Evolutionary conservation across 1,140 invertebrate species (phyloP).

Genomic region (Dinothrombium tinctorium): DNA sequence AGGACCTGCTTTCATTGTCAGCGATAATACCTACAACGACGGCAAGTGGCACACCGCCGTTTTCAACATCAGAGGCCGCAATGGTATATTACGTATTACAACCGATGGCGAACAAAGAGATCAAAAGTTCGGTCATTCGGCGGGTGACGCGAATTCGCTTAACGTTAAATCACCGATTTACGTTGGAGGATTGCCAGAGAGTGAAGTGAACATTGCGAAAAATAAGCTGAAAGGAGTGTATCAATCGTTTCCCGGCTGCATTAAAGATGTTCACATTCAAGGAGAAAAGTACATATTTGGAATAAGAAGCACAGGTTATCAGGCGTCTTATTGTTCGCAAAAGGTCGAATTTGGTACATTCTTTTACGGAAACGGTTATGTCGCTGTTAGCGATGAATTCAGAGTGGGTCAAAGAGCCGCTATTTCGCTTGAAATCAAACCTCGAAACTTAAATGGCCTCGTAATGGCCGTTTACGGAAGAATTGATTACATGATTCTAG

Average conservation of each 20-base stretch:
- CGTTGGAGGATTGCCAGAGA: slow-evolving; percentile 40
- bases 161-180: slow-evolving; percentile 44
- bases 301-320: slow-evolving; percentile 20
- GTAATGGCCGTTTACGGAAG: slow-evolving; percentile 31
- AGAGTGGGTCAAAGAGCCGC: slow-evolving; percentile 47
- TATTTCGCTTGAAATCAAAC: slow-evolving; percentile 64
- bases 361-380: slow-evolving; percentile 46
- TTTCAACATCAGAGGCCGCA: slow-evolving; percentile 24
- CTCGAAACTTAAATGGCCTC: slow-evolving; percentile 52
- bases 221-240: slow-evolving; percentile 16
- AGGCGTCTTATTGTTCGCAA: slow-evolving; percentile 50
- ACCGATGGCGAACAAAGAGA: slow-evolving; percentile 33
- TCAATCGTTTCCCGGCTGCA: slow-evolving; percentile 59
- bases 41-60: slow-evolving; percentile 57
- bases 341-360: slow-evolving; percentile 64
- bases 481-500: slow-evolving; percentile 52
- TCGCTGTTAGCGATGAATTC: slow-evolving; percentile 41
- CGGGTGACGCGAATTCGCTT: slow-evolving; percentile 29
- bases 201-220: slow-evolving; percentile 15
- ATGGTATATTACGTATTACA: slow-evolving; percentile 21
- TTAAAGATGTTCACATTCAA: slow-evolving; percentile 37
- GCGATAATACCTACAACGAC: slow-evolving; percentile 42
- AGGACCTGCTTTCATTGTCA: too few species aligned
- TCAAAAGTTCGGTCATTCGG: slow-evolving; percentile 27
- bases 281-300: slow-evolving; percentile 3